Percentiles rank a stretch among this genome's conserved stretches.
phyloP scores from a whole-genome alignment of 2,113 vertebrate genomes.

The Pycnonotus jocosus region DNA sequence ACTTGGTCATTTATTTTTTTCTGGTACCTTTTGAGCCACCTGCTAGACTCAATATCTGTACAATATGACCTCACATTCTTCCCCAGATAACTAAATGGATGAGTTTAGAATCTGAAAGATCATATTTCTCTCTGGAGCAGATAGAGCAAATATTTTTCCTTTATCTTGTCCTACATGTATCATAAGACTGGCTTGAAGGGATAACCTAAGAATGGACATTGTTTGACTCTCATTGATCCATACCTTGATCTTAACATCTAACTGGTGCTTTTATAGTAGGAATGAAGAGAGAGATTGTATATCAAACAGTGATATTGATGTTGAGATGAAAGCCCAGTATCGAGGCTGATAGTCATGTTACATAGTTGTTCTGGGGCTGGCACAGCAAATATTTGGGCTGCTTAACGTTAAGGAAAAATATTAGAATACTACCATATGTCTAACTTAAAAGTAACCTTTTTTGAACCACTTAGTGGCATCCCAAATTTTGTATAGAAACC shows the following conservation, averaged over 20 bases:
- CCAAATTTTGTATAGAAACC: not conserved
- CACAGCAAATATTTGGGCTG: not conserved
- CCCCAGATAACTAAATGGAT: not conserved
- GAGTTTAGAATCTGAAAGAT: not conserved
- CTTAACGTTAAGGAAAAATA: not conserved
- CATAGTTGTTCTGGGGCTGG: not conserved
- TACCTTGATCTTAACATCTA: conserved; percentile 5
- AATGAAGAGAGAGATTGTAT: not conserved
- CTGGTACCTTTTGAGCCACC: not conserved
- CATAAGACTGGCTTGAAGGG: not conserved
- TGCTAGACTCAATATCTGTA: not conserved
- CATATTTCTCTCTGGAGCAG: not conserved
- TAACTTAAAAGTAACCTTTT: not conserved
- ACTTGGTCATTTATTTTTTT: not conserved
- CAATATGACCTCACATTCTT: not conserved
- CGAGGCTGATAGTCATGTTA: not conserved
- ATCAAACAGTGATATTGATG: conserved; percentile 13
- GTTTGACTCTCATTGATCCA: not conserved
- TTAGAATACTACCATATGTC: not conserved
- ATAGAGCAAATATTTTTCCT: not conserved
- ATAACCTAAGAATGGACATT: not conserved
- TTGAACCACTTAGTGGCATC: not conserved
- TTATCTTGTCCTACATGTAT: not conserved
- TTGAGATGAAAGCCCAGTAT: not conserved
- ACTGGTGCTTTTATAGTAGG: not conserved